Evolutionary conservation across 1,140 invertebrate species (phyloP).

Genomic region (Belonocnema kinseyi): DNA sequence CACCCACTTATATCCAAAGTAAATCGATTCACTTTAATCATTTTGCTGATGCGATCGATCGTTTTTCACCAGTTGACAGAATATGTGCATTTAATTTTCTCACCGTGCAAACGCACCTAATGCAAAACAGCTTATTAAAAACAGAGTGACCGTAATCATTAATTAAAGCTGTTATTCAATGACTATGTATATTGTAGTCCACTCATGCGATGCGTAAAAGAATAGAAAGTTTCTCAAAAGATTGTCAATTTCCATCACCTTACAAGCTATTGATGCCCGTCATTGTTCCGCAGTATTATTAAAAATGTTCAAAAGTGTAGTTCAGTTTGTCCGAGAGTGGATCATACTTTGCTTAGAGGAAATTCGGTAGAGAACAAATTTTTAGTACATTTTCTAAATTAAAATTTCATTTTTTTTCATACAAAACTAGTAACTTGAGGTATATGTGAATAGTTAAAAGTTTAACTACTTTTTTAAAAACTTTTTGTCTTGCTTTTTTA

Average conservation of each 20-base stretch:
- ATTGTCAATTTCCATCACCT: neutral
- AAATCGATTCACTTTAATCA: conserved; percentile 12
- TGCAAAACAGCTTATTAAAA: conserved; percentile 17
- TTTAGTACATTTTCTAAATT: too few relatives aligned
- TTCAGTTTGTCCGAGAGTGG: too few relatives aligned
- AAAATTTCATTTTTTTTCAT: too few relatives aligned
- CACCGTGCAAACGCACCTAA: conserved; percentile 4
- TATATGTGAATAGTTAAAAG: too few relatives aligned
- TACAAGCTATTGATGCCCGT: too few relatives aligned
- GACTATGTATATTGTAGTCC: neutral
- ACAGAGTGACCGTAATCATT: neutral
- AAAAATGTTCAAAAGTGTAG: too few relatives aligned
- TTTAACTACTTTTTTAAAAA: too few relatives aligned
- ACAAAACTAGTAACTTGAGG: too few relatives aligned
- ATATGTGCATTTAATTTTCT: conserved; percentile 6
- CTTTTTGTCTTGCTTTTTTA: too few relatives aligned
- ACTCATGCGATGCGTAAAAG: neutral
- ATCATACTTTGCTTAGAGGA: too few relatives aligned
- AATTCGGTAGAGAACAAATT: too few relatives aligned
- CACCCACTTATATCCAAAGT: conserved; percentile 9
- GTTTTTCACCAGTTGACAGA: conserved; percentile 11
- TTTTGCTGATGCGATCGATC: conserved; percentile 14
- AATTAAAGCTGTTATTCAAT: conserved; percentile 15
- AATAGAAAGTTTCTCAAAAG: neutral
- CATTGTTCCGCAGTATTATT: too few relatives aligned